A percentile compares a stretch with the other conserved stretches of the same genome.
These are phyloP conservation scores for Himalopsyche anomala DNA, from an alignment of 2,888 invertebrate species.

Conservation along the genomic window DNA sequence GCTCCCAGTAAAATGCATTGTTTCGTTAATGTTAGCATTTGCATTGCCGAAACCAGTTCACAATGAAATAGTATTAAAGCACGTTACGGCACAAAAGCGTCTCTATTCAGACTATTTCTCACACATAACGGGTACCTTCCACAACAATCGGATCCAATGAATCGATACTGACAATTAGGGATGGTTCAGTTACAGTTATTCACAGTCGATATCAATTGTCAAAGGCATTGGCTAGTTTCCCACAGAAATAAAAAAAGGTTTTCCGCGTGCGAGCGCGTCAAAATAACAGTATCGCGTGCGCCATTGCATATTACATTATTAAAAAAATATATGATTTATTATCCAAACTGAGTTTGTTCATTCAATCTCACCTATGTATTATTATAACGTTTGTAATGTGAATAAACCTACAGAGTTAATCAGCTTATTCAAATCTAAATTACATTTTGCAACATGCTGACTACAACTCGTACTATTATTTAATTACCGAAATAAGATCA, in stretches of 20 bases:
- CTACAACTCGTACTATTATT: neutral
- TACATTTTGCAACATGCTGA: neutral
- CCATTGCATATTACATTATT: conserved; percentile 38
- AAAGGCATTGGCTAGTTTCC: conserved; percentile 51
- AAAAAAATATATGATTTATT: conserved; percentile 41
- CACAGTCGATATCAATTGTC: conserved; percentile 45
- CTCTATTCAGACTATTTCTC: conserved; percentile 49
- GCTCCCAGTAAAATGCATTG: conserved; percentile 25
- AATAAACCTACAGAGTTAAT: conserved; percentile 9
- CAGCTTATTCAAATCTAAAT: neutral
- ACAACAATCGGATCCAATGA: conserved; percentile 55
- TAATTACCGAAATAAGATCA: too few species aligned
- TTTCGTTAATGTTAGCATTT: neutral
- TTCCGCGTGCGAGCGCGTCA: conserved; percentile 28
- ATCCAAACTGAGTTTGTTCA: conserved; percentile 27
- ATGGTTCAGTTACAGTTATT: conserved; percentile 60
- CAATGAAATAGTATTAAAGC: conserved; percentile 25
- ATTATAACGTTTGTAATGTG: neutral
- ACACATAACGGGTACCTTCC: conserved; percentile 56
- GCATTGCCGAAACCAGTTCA: conserved; percentile 12
- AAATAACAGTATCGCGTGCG: conserved; percentile 57
- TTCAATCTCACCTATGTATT: neutral
- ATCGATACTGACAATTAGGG: conserved; percentile 60
- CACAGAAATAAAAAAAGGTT: conserved; percentile 57
- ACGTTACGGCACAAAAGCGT: neutral